Conservation (phyloP, 2,888 invertebrate genomes). For the Drosophila mercatorum region DNA sequence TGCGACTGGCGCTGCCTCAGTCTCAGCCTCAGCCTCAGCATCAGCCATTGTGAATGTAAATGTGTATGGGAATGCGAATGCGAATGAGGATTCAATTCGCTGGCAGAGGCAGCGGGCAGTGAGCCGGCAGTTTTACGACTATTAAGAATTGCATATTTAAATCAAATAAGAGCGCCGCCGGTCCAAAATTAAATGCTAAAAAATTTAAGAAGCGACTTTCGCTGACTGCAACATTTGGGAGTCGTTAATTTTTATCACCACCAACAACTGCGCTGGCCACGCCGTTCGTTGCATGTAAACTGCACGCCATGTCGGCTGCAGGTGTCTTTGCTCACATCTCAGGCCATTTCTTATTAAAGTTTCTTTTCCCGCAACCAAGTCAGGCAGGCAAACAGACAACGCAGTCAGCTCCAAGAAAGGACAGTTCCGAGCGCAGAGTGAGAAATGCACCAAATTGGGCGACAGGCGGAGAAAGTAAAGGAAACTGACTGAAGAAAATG, state of each 20-base stretch:
- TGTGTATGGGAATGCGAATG: conserved; percentile 31
- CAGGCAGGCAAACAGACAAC: conserved; percentile 32
- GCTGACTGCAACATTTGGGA: conserved; percentile 64
- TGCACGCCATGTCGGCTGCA: conserved; percentile 49
- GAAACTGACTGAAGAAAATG: background rate
- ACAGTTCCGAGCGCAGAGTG: conserved; percentile 29
- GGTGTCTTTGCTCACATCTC: conserved; percentile 55
- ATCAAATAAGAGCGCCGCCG: conserved; percentile 60
- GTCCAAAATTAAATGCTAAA: conserved; percentile 66
- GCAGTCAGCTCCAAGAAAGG: background rate
- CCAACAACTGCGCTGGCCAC: conserved; percentile 47
- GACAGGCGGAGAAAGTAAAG: conserved; percentile 15
- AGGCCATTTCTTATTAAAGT: conserved; percentile 67
- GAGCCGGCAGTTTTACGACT: conserved; percentile 51
- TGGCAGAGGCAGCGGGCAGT: conserved; percentile 7
- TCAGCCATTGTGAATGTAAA: conserved; percentile 30
- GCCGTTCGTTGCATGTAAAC: conserved; percentile 45
- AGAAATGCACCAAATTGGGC: conserved; percentile 54
- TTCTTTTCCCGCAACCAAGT: conserved; percentile 39
- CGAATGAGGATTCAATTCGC: conserved; percentile 65
- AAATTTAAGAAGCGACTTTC: conserved; percentile 68
- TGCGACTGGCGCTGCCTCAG: conserved; percentile 27
- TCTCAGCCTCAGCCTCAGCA: conserved; percentile 22
- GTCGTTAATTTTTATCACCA: conserved; percentile 73
- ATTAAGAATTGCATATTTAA: conserved; percentile 73